Evolutionary conservation across 2,888 invertebrate species (phyloP), one percentile per base, ranked within the genome.

Genomic region (Trichopria drosophilae): DNA sequence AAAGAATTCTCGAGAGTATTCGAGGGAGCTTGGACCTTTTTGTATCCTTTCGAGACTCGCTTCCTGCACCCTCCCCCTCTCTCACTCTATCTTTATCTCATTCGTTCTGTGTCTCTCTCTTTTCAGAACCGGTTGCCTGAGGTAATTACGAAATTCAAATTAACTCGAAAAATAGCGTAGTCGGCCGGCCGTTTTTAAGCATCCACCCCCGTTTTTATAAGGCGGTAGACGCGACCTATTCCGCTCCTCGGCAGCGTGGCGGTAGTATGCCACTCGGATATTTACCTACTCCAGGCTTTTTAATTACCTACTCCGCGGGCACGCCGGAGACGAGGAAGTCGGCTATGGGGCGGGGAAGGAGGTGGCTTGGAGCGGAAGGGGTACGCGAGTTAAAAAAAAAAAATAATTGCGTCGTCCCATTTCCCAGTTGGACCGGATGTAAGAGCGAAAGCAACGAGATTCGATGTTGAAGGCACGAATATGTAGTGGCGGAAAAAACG

Each of bases 111-210:
- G 13, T 12, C 7, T 12, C 7, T 36, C 36, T 41, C 39, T 46
- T 63, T 65, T 62, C 65, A 64, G 66, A 63, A 64, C 61, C 64
- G 65, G 60, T 64, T 53, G 63, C 64, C 57, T 51, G 57, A 63
- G 67, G 67, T 72, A 75, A 75, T 74, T 74, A 74, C 69, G 66
- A 72, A 74, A 73, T 75, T 73, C 71, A 73, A 75, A 75, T 75
- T 74, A 75, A 74, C 72, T 72, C 69, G 72, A 72, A 73, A 73
- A 73, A 73, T 69, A 69, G 70, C 66, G 64, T 60, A 69, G 69
- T 63, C 65, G 61, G 65, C 61, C 61, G 60, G 57, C 58, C 62
- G 62, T 70, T 72, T 72, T 72, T 68, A 69, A 72, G 71, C 69
- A 69, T 72, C 70, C 68, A 64, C 66, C 61, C 54, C 51, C 56